Evolutionary conservation across 1,140 invertebrate species (phyloP), one percentile per base, ranked within the genome.

Genomic region (Spodoptera frugiperda): DNA sequence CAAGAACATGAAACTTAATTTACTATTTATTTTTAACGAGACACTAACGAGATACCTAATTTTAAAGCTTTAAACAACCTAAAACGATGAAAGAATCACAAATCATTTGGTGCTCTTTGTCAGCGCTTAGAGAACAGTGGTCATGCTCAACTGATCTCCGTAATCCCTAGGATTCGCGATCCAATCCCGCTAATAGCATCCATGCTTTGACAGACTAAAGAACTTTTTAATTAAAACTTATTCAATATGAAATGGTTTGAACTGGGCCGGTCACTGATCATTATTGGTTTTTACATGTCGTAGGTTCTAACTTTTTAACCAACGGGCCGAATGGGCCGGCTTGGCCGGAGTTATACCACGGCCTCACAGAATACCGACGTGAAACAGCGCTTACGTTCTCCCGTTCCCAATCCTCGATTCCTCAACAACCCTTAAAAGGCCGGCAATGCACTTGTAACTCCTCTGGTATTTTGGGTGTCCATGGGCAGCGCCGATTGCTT

Each of bases 201-300:
- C 78, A 70, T 89, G 89, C 79, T 92, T 89, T 61, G 78, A 39
- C 54, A 70, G 77, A 77, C 70, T 83, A 83, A 67, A 84, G 85
- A 84, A 89, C 85, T 89, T 92, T 92, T 92, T 92, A 92, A 92
- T 92, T 92, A 92, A 91, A 92, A 92, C 89, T 92, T 91, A 89
- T 91, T 92, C 88, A 88, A 91, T 92, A 91, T 89, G 77, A 88
- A 84, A 84, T 81, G 61, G 76, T 83, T 83, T 82, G 77, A 84
- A 79, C 84, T 33, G 33, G 15, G 33, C 33, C 84, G 82, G 84
- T 87, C 85, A 82, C 78, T 83, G 77, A 85, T 84, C 82, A 87
- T 76, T 84, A 25, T 77, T 21, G 82, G 77, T 67, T 77, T 82
- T 75, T 67, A 54, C 61, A 68, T 81, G 72, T 74, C 53, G 79